phyloP scores from a whole-genome alignment of 64 coral and sea anemone genomes.

The Stichodactyla helianthus region DNA sequence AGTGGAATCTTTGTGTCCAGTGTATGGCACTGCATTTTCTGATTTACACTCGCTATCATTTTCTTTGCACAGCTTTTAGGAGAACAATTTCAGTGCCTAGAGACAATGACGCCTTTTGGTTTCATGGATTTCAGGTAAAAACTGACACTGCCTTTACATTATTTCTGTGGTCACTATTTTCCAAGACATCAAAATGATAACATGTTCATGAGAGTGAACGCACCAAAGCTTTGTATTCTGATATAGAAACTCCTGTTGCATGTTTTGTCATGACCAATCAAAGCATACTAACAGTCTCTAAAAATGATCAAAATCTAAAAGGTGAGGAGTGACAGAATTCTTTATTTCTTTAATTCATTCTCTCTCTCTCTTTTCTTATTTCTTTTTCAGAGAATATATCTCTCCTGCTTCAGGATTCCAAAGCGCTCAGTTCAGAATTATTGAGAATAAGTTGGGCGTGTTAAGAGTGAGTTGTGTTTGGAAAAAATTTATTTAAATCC shows the following conservation, averaged over 20 bases:
- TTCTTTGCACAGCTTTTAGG: conserved; percentile 61
- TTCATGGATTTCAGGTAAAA: conserved; percentile 93
- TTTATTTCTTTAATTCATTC: not conserved
- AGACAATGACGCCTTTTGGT: conserved; percentile 90
- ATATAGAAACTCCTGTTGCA: not conserved
- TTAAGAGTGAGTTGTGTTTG: conserved; percentile 40
- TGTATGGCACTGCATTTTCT: no score
- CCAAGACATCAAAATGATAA: no score
- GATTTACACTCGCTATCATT: not conserved
- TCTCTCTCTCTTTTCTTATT: not conserved
- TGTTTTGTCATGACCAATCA: not conserved
- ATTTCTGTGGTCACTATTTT: no score
- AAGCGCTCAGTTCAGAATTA: conserved; percentile 84
- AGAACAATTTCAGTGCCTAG: conserved; percentile 84
- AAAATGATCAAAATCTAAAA: not conserved
- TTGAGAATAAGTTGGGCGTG: conserved; percentile 94
- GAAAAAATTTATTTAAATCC: not conserved
- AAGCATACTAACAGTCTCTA: not conserved
- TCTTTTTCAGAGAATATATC: conserved; percentile 64
- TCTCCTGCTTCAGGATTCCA: conserved; percentile 96
- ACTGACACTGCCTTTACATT: no score
- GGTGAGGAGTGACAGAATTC: not conserved
- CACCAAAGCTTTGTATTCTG: no score
- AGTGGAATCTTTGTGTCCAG: no score
- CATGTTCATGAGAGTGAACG: no score